These are phyloP conservation scores for Suncus etruscus DNA, from an alignment of 2,113 vertebrate species.

Conservation along the genomic window DNA sequence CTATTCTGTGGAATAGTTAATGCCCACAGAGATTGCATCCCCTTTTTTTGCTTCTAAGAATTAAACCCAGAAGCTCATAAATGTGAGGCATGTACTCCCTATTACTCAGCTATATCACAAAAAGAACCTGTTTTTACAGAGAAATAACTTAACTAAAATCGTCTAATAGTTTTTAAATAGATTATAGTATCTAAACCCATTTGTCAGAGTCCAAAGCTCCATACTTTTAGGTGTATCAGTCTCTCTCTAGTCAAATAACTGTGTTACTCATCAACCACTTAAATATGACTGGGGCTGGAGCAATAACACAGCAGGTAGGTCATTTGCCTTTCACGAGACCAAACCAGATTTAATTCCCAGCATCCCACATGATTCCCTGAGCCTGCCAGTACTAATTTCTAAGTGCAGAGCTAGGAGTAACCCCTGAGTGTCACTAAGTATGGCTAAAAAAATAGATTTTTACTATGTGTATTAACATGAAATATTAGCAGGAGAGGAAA, in stretches of 20 bases:
- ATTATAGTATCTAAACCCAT: conserved; percentile 17
- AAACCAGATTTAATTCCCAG: too few species aligned
- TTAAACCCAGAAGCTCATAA: too few species aligned
- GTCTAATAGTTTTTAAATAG: not conserved
- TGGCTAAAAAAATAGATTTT: too few species aligned
- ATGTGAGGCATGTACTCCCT: too few species aligned
- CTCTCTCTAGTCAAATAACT: conserved; percentile 25
- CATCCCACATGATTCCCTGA: too few species aligned
- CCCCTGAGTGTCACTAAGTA: too few species aligned
- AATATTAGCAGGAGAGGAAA: conserved; percentile 22
- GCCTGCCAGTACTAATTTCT: too few species aligned
- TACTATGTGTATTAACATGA: not conserved
- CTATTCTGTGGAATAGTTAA: not conserved
- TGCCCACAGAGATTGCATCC: not conserved
- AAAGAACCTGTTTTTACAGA: conserved; percentile 32
- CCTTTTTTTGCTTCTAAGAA: too few species aligned
- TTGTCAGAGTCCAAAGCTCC: conserved; percentile 37
- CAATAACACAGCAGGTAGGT: too few species aligned
- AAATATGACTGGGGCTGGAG: not conserved
- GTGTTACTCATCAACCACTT: not conserved
- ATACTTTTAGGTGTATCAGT: not conserved
- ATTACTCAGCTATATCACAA: not conserved
- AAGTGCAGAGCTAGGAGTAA: too few species aligned
- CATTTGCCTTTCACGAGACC: too few species aligned
- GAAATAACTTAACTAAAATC: not conserved